A percentile compares a stretch with the other conserved stretches of the same genome.
These are phyloP conservation scores for Nylanderia fulva DNA, from an alignment of 1,140 invertebrate species.

Conservation along the genomic window DNA sequence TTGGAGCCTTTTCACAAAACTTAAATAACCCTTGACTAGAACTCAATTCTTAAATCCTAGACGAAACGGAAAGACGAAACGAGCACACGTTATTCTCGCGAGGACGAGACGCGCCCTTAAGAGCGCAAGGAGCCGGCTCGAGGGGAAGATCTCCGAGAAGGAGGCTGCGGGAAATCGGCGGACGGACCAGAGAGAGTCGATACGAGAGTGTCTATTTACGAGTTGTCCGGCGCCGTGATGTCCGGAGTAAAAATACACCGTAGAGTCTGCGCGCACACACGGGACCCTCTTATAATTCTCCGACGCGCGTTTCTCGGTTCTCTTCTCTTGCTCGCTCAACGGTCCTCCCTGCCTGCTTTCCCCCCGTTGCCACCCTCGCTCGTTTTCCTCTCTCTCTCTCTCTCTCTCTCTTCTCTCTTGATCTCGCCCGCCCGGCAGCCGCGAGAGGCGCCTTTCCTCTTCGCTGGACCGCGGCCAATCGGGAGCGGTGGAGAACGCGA, in stretches of 20 bases:
- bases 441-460: slow-evolving; percentile 23
- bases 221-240: slow-evolving; percentile 86
- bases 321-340: slow-evolving; percentile 36
- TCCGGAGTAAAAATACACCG: slow-evolving; percentile 86
- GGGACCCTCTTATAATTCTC: slow-evolving; percentile 78
- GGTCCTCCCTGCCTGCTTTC: not conserved
- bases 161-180: slow-evolving; percentile 65
- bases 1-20: too few relatives aligned
- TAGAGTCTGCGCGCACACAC: slow-evolving; percentile 74
- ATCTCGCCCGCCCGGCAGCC: not conserved
- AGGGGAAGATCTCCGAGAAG: slow-evolving; percentile 10
- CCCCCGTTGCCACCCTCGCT: not conserved
- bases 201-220: slow-evolving; percentile 85
- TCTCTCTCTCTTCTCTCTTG: not conserved
- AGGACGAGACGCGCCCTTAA: not conserved
- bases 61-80: not conserved
- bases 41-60: not conserved
- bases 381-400: not conserved
- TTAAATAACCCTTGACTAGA: too few relatives aligned
- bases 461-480: slow-evolving; percentile 69
- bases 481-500: slow-evolving; percentile 4
- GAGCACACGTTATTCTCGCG: not conserved
- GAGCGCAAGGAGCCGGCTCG: not conserved
- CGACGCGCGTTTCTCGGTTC: slow-evolving; percentile 52
- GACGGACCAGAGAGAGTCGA: slow-evolving; percentile 71